Evolutionary conservation across 2,113 vertebrate genomes (phyloP).

Genomic region (Spheniscus mendiculus): DNA sequence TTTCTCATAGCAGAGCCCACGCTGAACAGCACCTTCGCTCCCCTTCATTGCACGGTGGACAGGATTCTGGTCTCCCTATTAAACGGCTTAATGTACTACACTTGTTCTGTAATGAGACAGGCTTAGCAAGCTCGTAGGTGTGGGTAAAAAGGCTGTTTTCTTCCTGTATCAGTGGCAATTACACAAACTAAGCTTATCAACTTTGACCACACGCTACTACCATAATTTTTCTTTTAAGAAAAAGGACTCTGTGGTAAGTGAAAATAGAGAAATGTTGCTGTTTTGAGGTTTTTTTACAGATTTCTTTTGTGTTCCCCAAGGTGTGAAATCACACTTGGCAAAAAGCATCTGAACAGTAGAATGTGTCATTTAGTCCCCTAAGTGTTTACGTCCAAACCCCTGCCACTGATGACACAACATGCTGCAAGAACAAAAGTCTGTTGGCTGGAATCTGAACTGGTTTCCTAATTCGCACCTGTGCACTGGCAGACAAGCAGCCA

Average conservation of each 20-base stretch:
- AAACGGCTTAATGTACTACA: background rate
- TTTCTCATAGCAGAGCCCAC: background rate
- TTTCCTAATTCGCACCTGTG: constrained; percentile 22
- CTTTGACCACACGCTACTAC: background rate
- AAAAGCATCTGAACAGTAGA: background rate
- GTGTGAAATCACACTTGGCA: constrained; percentile 38
- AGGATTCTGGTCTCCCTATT: background rate
- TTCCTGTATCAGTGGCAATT: background rate
- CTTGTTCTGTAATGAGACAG: background rate
- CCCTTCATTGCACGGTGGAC: background rate
- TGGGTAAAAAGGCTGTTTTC: background rate
- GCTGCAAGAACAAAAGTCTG: constrained; percentile 5
- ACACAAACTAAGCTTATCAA: background rate
- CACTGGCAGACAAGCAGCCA: constrained; percentile 10
- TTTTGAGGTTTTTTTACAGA: background rate
- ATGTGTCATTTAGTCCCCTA: background rate
- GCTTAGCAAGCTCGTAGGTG: background rate
- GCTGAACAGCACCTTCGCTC: background rate
- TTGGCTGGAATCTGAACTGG: background rate
- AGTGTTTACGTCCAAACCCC: background rate
- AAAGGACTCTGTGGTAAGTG: background rate
- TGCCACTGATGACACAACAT: background rate
- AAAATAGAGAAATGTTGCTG: background rate
- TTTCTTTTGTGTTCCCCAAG: background rate
- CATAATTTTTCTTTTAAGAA: background rate